Conservation (phyloP, 2,113 vertebrate species). For the Penelope pileata region DNA sequence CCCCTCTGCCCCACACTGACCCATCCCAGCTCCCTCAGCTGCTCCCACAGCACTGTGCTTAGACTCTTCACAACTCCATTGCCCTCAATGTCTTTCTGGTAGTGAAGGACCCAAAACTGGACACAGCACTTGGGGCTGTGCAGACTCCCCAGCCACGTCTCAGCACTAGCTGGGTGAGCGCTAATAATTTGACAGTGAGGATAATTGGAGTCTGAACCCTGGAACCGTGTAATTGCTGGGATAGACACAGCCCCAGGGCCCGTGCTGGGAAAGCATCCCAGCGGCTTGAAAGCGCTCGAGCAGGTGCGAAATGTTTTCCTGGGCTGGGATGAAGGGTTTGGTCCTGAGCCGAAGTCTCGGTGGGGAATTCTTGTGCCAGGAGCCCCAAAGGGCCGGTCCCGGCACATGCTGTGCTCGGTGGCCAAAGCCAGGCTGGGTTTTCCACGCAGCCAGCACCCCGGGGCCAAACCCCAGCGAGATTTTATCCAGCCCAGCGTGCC, state of each 20-base stretch:
- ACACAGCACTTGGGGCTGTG: neutral
- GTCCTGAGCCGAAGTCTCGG: neutral
- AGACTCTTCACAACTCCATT: neutral
- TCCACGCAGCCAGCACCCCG: neutral
- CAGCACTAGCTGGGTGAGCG: neutral
- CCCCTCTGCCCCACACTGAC: neutral
- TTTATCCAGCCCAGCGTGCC: neutral
- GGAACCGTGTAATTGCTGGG: slow-evolving; percentile 23
- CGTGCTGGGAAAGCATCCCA: neutral
- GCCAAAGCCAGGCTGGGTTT: neutral
- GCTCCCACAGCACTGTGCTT: neutral
- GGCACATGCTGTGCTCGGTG: neutral
- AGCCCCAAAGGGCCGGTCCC: neutral
- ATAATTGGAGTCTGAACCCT: slow-evolving; percentile 40
- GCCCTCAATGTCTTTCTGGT: neutral
- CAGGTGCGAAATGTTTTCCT: slow-evolving; percentile 10
- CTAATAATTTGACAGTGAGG: neutral
- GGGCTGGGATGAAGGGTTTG: neutral
- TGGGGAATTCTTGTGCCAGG: neutral
- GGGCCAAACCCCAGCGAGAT: slow-evolving; percentile 3
- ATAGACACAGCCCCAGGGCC: neutral
- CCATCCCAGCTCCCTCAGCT: neutral
- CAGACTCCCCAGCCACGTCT: neutral
- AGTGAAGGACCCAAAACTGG: neutral
- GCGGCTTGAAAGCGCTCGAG: neutral